Evolutionary conservation across 2,113 vertebrate genomes (phyloP).

Genomic region (Nematolebias whitei): DNA sequence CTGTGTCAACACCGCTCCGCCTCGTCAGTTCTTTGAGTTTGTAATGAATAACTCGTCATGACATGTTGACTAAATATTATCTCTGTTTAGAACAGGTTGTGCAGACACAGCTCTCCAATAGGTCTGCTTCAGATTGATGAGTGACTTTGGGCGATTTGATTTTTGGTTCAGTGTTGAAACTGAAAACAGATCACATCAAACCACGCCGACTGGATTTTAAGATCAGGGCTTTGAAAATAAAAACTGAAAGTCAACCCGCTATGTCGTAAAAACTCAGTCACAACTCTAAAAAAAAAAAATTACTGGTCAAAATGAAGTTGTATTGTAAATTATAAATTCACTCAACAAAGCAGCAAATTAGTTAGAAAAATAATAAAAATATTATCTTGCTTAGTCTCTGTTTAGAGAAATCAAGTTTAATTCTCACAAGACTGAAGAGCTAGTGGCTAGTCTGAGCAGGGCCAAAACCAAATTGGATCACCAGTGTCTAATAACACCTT

Average conservation of each 20-base stretch:
- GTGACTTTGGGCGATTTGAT: not conserved
- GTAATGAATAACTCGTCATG: slow-evolving; percentile 52
- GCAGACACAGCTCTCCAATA: not conserved
- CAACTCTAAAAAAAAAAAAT: too few species aligned
- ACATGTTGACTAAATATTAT: slow-evolving; percentile 67
- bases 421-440: too few species aligned
- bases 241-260: too few species aligned
- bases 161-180: slow-evolving; percentile 1
- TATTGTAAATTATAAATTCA: too few species aligned
- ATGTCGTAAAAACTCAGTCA: too few species aligned
- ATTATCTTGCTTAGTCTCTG: fast-evolving
- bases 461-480: not conserved
- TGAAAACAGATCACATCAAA: not conserved
- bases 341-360: too few species aligned
- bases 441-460: too few species aligned
- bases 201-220: too few species aligned
- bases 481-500: not conserved
- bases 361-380: too few species aligned
- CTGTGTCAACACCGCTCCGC: slow-evolving; percentile 51
- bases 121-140: not conserved
- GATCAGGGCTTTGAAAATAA: too few species aligned
- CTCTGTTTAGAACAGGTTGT: slow-evolving; percentile 38
- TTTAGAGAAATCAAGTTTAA: too few species aligned
- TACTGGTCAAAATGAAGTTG: too few species aligned
- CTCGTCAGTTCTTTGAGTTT: slow-evolving; percentile 55